A percentile compares a stretch with the other conserved stretches of the same genome.
These are phyloP conservation scores for Zootermopsis nevadensis DNA, from an alignment of 2,888 invertebrate genomes.

Conservation along the genomic window DNA sequence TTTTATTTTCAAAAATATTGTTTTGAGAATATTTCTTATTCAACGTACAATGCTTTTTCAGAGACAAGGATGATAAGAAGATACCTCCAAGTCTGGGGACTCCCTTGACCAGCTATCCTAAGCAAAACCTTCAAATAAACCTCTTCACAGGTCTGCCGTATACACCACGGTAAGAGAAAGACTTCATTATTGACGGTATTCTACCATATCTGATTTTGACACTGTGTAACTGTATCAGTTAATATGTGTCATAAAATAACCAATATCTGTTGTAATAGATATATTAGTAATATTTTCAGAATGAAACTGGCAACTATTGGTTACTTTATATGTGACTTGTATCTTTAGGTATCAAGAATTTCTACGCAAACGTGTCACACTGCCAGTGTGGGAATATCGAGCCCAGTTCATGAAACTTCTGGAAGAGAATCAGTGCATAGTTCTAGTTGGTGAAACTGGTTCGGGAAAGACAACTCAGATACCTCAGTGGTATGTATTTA, in stretches of 20 bases:
- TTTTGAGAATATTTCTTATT: not conserved
- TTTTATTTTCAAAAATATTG: not conserved
- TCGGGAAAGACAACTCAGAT: slow-evolving; percentile 99
- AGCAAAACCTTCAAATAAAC: slow-evolving; percentile 68
- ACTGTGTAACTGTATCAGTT: not conserved
- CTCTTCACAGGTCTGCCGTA: slow-evolving; percentile 85
- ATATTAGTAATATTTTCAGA: not conserved
- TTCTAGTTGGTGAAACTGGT: slow-evolving; percentile 99
- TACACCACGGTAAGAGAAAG: slow-evolving; percentile 73
- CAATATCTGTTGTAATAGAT: not conserved
- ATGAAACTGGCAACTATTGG: not conserved
- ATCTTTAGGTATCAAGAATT: slow-evolving; percentile 79
- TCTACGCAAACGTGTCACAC: slow-evolving; percentile 85
- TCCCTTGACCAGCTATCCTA: slow-evolving; percentile 65
- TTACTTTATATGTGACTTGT: not conserved
- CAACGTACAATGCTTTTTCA: slow-evolving; percentile 24
- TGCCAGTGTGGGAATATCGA: slow-evolving; percentile 99
- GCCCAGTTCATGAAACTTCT: slow-evolving; percentile 95
- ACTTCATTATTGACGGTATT: no score
- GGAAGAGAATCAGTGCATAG: slow-evolving; percentile 93
- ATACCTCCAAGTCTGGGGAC: slow-evolving; percentile 60
- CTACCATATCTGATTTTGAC: not conserved
- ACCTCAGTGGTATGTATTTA: slow-evolving; percentile 83
- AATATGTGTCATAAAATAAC: not conserved
- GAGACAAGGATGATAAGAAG: slow-evolving; percentile 51